Evolutionary conservation across 2,113 vertebrate species (phyloP).

Genomic region (Telmatochromis sp.): DNA sequence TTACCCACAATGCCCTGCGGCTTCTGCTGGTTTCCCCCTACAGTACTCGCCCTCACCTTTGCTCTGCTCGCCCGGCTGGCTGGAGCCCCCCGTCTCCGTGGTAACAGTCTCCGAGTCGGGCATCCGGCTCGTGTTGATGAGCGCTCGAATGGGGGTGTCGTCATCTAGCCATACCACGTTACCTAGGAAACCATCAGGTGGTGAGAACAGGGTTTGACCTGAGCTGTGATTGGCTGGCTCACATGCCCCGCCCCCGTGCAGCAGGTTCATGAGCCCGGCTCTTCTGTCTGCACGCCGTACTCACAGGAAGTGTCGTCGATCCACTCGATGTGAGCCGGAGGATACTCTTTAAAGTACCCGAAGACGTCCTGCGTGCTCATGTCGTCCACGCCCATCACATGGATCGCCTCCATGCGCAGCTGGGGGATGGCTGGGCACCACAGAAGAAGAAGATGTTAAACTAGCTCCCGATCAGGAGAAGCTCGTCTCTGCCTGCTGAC

Average conservation of each 20-base stretch:
- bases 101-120: constrained; percentile 72
- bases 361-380: constrained; percentile 98
- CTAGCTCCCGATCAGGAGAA: not conserved
- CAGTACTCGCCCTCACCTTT: constrained; percentile 67
- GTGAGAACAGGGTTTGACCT: not conserved
- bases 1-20: not conserved
- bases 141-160: constrained; percentile 84
- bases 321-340: constrained; percentile 98
- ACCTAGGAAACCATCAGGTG: constrained; percentile 69
- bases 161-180: constrained; percentile 98
- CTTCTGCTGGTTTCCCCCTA: not conserved
- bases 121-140: constrained; percentile 89
- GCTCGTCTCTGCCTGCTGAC: accelerated
- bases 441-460: not conserved
- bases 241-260: not conserved
- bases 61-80: constrained; percentile 62
- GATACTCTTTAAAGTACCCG: constrained; percentile 91
- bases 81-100: constrained; percentile 53
- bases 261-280: not conserved
- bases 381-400: constrained; percentile 89
- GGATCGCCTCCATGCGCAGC: constrained; percentile 86
- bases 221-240: not conserved
- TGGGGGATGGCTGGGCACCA: constrained; percentile 80
- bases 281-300: not conserved
- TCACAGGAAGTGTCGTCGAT: constrained; percentile 92